Conservation (phyloP, 2,113 vertebrate genomes). For the Rhinoderma darwinii region DNA sequence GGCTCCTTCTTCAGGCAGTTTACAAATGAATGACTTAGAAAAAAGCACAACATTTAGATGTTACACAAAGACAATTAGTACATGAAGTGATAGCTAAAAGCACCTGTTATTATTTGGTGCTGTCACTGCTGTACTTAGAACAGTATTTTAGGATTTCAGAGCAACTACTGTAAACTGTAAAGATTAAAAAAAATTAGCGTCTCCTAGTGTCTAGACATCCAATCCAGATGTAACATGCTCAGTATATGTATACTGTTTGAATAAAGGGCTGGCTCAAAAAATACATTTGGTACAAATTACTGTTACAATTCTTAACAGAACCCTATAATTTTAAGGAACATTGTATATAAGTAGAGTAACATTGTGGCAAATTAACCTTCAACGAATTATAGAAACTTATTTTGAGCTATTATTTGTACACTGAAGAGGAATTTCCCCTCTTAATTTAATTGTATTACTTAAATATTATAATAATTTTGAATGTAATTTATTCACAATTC, state of each 20-base stretch:
- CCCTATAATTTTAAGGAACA: neutral
- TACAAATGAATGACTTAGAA: too few species aligned
- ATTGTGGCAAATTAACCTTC: too few species aligned
- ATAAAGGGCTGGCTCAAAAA: neutral
- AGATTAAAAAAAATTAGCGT: neutral
- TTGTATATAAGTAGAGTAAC: neutral
- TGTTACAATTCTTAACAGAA: neutral
- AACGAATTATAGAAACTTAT: neutral
- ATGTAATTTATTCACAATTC: too few species aligned
- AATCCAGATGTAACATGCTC: neutral
- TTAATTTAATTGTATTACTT: too few species aligned
- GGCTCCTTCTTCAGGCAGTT: too few species aligned
- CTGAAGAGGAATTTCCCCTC: neutral
- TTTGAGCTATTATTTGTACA: neutral
- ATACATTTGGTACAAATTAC: constrained; percentile 2
- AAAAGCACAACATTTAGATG: too few species aligned
- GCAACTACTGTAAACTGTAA: neutral
- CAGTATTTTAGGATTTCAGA: neutral
- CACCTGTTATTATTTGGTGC: constrained; percentile 32
- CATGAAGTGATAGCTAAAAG: too few species aligned
- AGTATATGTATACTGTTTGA: neutral
- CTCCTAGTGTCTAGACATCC: neutral
- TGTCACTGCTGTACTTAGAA: constrained; percentile 41
- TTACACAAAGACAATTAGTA: too few species aligned
- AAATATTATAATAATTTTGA: too few species aligned